Evolutionary conservation across 2,797 vertebrate genomes (phyloP), one percentile per base, ranked within the genome.

Genomic region (Gorsachius magnificus): DNA sequence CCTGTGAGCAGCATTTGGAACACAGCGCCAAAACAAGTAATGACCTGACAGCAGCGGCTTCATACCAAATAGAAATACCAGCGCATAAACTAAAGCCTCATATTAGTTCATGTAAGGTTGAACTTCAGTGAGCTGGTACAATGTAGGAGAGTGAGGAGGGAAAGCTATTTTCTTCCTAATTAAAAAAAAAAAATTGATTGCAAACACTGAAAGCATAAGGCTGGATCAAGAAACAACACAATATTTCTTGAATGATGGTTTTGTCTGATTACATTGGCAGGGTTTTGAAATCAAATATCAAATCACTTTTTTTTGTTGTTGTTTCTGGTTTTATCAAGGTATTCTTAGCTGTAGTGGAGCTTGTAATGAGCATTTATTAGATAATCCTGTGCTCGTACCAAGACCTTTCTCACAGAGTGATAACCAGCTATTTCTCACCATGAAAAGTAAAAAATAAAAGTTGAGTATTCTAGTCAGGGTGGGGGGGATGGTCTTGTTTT

Each of bases 241-340:
- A 21, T 78, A 84, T 76, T 75, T 95, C 6, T 38, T 74, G 58
- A 91, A 54, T 90, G 80, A 66, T 83, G 5, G 46, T 80, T 72
- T 80, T 74, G 36, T 60, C 93, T 90, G 28, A 82, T 79, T 96
- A 63, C 36, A 48, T 26, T 66, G 69, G 19, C 35, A 80, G 46
- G 41, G 53, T 72, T 90, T 61, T 68, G 41, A 92, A 85, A 83
- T 25, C 6, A 84, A 76, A 80, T 91, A 77, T 48, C 76, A 66
- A 81, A 29, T 70, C 28, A 48, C 21, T 66, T 64, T 43, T 43
- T 43, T 43, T 43, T 43, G 15, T 43, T 50, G 26, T 25, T n/a
- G 57, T 68, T 75, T 84, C 72, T 91, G 68, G n/a, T 71, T 85
- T 95, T 83, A 71, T 88, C 29, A 46, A 86, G 64, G 54, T 89